Evolutionary conservation across 2,113 vertebrate genomes (phyloP).

Genomic region (Myotis lucifugus): DNA sequence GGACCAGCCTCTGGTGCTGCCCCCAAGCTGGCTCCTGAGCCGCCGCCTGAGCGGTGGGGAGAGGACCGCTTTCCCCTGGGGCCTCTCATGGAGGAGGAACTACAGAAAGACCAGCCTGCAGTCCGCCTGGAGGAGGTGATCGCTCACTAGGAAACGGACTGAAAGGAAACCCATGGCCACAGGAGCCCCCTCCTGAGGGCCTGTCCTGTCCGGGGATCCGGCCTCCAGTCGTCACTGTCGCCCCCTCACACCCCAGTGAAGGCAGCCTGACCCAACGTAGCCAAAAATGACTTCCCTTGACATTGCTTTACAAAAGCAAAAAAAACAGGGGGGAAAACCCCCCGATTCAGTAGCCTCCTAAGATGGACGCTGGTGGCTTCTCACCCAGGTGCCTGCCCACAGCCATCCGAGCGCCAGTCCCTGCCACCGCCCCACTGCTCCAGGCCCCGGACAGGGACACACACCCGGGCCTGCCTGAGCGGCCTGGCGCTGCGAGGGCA

Average conservation of each 20-base stretch:
- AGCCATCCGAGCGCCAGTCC: too few relatives aligned
- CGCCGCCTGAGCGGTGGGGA: too few relatives aligned
- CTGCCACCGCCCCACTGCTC: too few relatives aligned
- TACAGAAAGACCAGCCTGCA: background rate
- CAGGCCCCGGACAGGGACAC: too few relatives aligned
- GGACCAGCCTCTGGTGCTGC: too few relatives aligned
- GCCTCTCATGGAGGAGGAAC: fast-evolving
- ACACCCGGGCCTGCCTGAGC: too few relatives aligned
- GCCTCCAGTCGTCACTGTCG: too few relatives aligned
- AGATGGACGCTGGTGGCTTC: fast-evolving
- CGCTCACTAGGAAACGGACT: fast-evolving
- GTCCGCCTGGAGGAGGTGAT: fast-evolving
- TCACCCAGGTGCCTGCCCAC: fast-evolving
- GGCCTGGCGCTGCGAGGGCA: too few relatives aligned
- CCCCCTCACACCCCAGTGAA: background rate
- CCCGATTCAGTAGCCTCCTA: fast-evolving
- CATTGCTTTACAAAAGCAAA: too few relatives aligned
- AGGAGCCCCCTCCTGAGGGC: background rate
- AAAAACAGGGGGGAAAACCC: background rate
- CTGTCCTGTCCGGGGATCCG: fast-evolving
- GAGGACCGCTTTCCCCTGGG: too few relatives aligned
- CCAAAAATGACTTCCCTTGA: too few relatives aligned
- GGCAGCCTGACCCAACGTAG: fast-evolving
- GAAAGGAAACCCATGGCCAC: background rate
- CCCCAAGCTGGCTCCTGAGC: too few relatives aligned